These are phyloP conservation scores for Drosophila nebulosa DNA, from an alignment of 1,140 invertebrate genomes.

Conservation along the genomic window DNA sequence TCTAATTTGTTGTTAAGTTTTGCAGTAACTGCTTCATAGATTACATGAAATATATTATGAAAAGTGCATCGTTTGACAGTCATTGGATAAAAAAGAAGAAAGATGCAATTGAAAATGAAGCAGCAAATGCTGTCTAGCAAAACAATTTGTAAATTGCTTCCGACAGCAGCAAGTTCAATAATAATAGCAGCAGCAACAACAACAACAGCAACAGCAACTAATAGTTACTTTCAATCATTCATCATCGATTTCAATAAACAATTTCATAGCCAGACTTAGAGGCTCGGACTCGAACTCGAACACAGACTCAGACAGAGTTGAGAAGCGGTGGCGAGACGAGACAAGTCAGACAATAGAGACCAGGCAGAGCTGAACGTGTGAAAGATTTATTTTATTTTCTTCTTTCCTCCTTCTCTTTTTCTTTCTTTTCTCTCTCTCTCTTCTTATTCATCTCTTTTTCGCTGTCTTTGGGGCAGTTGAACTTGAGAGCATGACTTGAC, in stretches of 20 bases:
- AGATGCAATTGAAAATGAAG: background rate
- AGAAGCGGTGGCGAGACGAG: background rate
- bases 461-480: background rate
- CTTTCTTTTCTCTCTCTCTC: constrained; percentile 19
- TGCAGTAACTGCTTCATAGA: background rate
- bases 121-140: constrained; percentile 7
- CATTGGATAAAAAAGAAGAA: background rate
- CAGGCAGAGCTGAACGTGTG: constrained; percentile 30
- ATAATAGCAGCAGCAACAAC: constrained; percentile 44
- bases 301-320: constrained; percentile 18
- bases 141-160: constrained; percentile 67
- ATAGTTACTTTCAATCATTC: constrained; percentile 78
- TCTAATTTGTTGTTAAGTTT: background rate
- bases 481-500: constrained; percentile 2
- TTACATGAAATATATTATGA: background rate
- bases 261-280: constrained; percentile 57
- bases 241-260: constrained; percentile 78
- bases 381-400: constrained; percentile 34
- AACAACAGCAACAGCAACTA: constrained; percentile 44
- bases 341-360: constrained; percentile 4
- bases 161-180: constrained; percentile 70
- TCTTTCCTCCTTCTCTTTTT: constrained; percentile 19
- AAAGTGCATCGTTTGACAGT: background rate
- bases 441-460: background rate
- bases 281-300: background rate